Evolutionary conservation across 1,140 invertebrate genomes (phyloP).

Genomic region (Maconellicoccus hirsutus): DNA sequence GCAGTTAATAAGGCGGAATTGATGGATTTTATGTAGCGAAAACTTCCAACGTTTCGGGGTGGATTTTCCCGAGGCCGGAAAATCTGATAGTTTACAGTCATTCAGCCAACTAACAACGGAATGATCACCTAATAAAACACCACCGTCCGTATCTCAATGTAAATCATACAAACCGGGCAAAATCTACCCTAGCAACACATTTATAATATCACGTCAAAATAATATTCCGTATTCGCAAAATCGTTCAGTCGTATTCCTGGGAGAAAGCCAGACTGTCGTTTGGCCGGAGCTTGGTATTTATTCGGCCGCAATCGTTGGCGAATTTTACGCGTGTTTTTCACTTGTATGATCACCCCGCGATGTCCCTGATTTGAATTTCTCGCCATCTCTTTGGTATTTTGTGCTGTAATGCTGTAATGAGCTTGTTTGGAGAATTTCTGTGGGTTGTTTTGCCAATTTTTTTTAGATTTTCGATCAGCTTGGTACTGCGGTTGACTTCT

Average conservation of each 20-base stretch:
- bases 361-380: too few species aligned
- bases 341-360: too few species aligned
- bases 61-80: neutral
- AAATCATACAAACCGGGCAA: neutral
- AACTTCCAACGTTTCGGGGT: neutral
- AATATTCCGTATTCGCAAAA: slow-evolving; percentile 5
- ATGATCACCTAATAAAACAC: slow-evolving; percentile 9
- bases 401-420: too few species aligned
- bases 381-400: too few species aligned
- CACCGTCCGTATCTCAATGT: neutral
- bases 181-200: slow-evolving; percentile 7
- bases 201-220: slow-evolving; percentile 6
- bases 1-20: slow-evolving; percentile 20
- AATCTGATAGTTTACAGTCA: slow-evolving; percentile 9
- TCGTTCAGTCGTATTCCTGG: slow-evolving; percentile 7
- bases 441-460: too few species aligned
- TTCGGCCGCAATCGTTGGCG: too few species aligned
- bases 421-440: too few species aligned
- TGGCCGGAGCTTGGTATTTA: neutral
- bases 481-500: too few species aligned
- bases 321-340: too few species aligned
- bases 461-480: too few species aligned
- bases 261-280: slow-evolving; percentile 2
- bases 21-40: slow-evolving; percentile 18
- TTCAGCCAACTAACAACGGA: slow-evolving; percentile 4